phyloP scores from a whole-genome alignment of 2,797 vertebrate genomes.

The Delichon dasypus region DNA sequence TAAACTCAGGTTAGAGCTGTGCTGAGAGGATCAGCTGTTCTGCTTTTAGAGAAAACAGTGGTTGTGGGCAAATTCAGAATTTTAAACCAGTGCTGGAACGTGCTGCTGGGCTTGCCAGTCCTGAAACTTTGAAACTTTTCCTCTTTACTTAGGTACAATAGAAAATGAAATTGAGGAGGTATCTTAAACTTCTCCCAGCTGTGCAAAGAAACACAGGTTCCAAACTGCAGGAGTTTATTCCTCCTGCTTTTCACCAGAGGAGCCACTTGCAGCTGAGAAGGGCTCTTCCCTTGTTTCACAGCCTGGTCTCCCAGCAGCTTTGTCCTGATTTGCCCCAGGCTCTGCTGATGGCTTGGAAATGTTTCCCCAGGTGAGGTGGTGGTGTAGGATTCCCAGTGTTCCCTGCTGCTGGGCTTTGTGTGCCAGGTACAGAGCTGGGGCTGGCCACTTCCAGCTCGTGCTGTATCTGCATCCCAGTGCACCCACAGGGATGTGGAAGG shows the following conservation, averaged over 20 bases:
- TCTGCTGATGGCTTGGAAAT: not conserved
- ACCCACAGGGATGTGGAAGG: accelerated
- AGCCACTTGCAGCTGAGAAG: not conserved
- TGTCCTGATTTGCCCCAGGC: not conserved
- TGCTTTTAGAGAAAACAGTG: not conserved
- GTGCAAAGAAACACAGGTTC: not conserved
- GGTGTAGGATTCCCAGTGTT: not conserved
- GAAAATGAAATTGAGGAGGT: not conserved
- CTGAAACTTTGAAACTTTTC: not conserved
- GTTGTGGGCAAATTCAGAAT: not conserved
- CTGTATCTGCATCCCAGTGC: accelerated
- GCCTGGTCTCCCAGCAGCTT: not conserved
- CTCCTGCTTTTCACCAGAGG: not conserved
- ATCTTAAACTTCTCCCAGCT: not conserved
- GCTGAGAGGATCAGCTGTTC: not conserved
- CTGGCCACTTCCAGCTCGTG: accelerated
- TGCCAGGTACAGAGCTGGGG: accelerated
- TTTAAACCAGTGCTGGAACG: accelerated
- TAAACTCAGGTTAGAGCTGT: not conserved
- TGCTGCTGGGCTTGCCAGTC: not conserved
- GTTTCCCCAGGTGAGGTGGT: not conserved
- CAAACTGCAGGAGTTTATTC: not conserved
- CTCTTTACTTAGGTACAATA: not conserved
- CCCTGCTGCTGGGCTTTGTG: not conserved
- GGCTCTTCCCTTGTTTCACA: not conserved